Evolutionary conservation across 2,797 vertebrate genomes (phyloP), one percentile per base, ranked within the genome.

Genomic region (Acanthis flammea): DNA sequence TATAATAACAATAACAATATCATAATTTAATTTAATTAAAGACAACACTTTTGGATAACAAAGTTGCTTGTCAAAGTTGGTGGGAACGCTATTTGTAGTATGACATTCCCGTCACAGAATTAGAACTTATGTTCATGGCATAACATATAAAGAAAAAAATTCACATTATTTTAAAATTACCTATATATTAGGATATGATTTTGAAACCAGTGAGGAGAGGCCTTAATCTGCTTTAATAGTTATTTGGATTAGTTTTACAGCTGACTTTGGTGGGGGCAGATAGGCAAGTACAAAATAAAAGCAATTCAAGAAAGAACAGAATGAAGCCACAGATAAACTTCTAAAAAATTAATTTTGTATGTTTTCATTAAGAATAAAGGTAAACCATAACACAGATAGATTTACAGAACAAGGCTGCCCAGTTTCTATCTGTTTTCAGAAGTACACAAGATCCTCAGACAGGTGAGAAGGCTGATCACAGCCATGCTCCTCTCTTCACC

Each of bases 401-500:
- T 68, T 60, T 80, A 37, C 82, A 61, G 27, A 54, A 37, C 9
- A 51, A 41, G 17, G 6, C 33, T n/a, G 30, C 16, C 31, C 10
- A 14, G 24, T n/a, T 70, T 53, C 57, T n/a, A 3, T 8, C 19
- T 41, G 25, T 41, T 66, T 74, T 51, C 37, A 63, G 30, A 53
- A 54, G 9, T 19, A 2, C 14, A 9, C 15, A 4, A 28, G 12
- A n/a, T 24, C 14, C 27, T 54, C 31, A 73, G 58, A 25, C 6
- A 45, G 22, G 9, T 4, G 6, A 78, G n/a, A 82, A 75, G 12
- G 16, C 31, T 37, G 61, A 66, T 44, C 28, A 42, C 15, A 61
- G 12, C 50, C 4, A 2, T 7, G 18, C 4, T 47, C 2, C 28
- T 45, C 10, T 0, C 14, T 5, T 5, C 3, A 4, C 24, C 4